Evolutionary conservation across 2,113 vertebrate genomes (phyloP), one percentile per base, ranked within the genome.

Genomic region (Phodopus roborovskii): DNA sequence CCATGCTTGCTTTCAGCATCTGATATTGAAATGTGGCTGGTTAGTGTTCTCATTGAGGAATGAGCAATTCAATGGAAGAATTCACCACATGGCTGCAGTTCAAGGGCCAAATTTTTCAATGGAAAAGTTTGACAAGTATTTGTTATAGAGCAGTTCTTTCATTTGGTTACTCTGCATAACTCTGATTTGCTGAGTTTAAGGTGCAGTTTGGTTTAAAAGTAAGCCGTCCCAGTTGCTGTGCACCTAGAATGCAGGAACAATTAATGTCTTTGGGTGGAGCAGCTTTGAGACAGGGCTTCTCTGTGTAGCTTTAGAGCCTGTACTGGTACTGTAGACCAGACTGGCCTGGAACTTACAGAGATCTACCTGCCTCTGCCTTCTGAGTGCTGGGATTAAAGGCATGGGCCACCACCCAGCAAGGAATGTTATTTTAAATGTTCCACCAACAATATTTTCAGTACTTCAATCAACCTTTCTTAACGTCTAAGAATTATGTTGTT

Each of bases 41-140:
- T 91, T 96, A 95, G 78, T 82, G 62, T 95, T 90, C 85, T 91
- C 87, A 91, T 83, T 58, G 60, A 24, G n/a, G 20, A 92, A 20
- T 50, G 42, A 33, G 5, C 36, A 81, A 88, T 10, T 90, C 13
- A 90, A 94, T 77, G 36, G 48, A 90, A 42, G 56, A 95, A 96
- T 81, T 94, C 39, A 74, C 36, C 50, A 71, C 36, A 73, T 15
- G 53, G 17, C n/a, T 86, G 48, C 2, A 87, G 45, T 56, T 88
- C 33, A 74, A 53, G n/a, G n/a, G 71, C 11, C 45, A 83, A 91
- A 66, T 70, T 75, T 90, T 83, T 66, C 85, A 56, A 92, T 73
- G 22, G 74, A 89, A 93, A 90, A 45, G 81, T 89, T 94, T 60
- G 92, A 94, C 39, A 94, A 94, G 86, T 88, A 33, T 62, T 62